Percentiles rank a stretch among this genome's conserved stretches.
phyloP scores from a whole-genome alignment of 2,113 vertebrate genomes.

The Leiothrix lutea region DNA sequence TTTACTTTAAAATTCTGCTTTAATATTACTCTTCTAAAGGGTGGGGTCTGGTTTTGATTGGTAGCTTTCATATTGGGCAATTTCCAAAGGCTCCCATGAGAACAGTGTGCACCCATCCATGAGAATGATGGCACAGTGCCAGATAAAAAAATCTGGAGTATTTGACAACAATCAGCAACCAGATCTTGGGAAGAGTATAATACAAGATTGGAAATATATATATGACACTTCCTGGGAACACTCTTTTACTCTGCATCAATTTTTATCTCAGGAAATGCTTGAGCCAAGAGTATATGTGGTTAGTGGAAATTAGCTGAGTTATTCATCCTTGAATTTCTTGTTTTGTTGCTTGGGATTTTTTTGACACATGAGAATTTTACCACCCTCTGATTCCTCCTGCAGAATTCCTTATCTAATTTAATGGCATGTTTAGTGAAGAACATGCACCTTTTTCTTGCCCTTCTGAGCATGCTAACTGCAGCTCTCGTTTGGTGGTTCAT shows the following conservation, averaged over 20 bases:
- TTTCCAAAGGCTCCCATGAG: not conserved
- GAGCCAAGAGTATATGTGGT: not conserved
- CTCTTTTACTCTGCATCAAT: not conserved
- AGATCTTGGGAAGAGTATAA: not conserved
- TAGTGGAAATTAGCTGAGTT: not conserved
- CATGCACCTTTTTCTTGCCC: not conserved
- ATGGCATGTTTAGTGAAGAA: not conserved
- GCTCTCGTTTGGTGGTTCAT: not conserved
- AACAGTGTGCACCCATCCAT: not conserved
- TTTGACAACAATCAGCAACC: not conserved
- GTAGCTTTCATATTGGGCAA: not conserved
- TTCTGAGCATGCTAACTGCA: not conserved
- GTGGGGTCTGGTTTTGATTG: not conserved
- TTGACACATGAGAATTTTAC: not conserved
- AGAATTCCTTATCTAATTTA: not conserved
- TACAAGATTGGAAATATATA: not conserved
- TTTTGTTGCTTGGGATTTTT: not conserved
- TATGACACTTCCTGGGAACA: not conserved
- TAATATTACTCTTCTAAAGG: not conserved
- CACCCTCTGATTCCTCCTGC: not conserved
- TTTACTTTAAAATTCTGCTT: not conserved
- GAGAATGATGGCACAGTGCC: not conserved
- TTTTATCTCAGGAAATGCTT: not conserved
- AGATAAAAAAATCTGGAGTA: not conserved
- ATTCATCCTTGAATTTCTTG: not conserved